Base-by-base conservation (phyloP, 2,888 invertebrate species). In the Drosophila lutescens region DNA sequence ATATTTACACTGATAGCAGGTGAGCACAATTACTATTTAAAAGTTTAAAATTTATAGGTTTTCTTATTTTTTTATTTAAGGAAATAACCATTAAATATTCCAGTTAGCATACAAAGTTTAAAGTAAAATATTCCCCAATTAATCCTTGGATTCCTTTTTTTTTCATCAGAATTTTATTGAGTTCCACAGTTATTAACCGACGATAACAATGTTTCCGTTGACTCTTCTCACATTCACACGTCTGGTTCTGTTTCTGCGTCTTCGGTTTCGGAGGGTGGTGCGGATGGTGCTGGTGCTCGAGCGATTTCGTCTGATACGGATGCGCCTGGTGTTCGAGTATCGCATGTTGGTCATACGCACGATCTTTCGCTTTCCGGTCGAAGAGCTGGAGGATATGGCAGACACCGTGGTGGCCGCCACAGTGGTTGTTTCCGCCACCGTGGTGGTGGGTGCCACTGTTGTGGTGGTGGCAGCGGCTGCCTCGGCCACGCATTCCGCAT, bases 401-500 rank as follows among this genome's bases (percentile, higher is more conserved):
- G 23, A 4, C 13, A n/a, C 30, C 4, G 30, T 20, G 15, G 30
- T 36, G 13, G 7, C 13, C 5, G 49, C 7, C 2, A 17, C 23
- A 13, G 70, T 20, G 15, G 51, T 67, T 6, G 26, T 17, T 0
- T 15, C 32, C 7, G 32, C 26, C 2, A 9, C 40, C 4, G 40
- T 9, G 9, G 43, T 43, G 1, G 49, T 13, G 17, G 54, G 12
- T 6, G 36, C 20, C 5, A 17, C 15, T 30, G 51, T 30, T 10
- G 46, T 12, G 0, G 69, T 34, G n/a, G 15, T 10, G 2, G 0
- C 9, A 1, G 44, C 47, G 0, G 46, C 51, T 2, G 65, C 67
- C n/a, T 67, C 66, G 10, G 67, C 68, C 43, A 67, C 10, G 13
- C 68, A 68, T 9, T 68, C 51, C 5, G 46, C 17, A 32, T 68